These are phyloP conservation scores for Melanotaenia maccullochi DNA, from an alignment of 2,797 vertebrate genomes.

Conservation along the genomic window DNA sequence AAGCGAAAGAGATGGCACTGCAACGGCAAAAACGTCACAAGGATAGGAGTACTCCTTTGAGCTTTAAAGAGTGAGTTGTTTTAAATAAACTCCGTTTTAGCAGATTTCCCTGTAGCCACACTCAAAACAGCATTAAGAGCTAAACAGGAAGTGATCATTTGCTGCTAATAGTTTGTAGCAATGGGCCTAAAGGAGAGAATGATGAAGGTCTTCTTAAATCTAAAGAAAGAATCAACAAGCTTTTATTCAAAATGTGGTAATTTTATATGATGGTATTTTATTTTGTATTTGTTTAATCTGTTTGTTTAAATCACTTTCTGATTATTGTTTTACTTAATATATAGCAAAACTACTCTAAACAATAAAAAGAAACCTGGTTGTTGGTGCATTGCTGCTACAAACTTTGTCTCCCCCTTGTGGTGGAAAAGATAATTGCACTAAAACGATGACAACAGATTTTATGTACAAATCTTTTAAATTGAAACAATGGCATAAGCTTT, in stretches of 20 bases:
- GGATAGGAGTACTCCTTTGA: background rate
- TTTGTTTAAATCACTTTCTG: no score
- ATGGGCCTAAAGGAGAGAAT: slow-evolving; percentile 27
- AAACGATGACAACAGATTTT: background rate
- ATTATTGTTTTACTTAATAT: background rate
- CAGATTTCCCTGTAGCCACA: slow-evolving; percentile 41
- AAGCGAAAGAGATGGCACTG: slow-evolving; percentile 11
- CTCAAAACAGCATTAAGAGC: background rate
- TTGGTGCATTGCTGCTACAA: background rate
- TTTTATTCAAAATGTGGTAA: background rate
- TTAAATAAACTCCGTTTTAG: slow-evolving; percentile 27
- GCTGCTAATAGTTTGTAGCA: slow-evolving; percentile 52
- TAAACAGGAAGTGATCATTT: slow-evolving; percentile 64
- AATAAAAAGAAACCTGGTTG: background rate
- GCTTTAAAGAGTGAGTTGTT: background rate
- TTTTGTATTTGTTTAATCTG: background rate
- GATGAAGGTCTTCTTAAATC: slow-evolving; percentile 33
- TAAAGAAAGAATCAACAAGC: background rate
- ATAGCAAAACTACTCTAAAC: background rate
- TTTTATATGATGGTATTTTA: background rate
- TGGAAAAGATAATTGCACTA: slow-evolving; percentile 8
- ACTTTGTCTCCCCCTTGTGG: slow-evolving; percentile 59
- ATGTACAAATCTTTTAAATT: no score
- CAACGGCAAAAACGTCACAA: background rate
- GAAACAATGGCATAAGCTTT: background rate